Evolutionary conservation across 1,140 invertebrate genomes (phyloP), one percentile per base, ranked within the genome.

Genomic region (Hyles vespertilio): DNA sequence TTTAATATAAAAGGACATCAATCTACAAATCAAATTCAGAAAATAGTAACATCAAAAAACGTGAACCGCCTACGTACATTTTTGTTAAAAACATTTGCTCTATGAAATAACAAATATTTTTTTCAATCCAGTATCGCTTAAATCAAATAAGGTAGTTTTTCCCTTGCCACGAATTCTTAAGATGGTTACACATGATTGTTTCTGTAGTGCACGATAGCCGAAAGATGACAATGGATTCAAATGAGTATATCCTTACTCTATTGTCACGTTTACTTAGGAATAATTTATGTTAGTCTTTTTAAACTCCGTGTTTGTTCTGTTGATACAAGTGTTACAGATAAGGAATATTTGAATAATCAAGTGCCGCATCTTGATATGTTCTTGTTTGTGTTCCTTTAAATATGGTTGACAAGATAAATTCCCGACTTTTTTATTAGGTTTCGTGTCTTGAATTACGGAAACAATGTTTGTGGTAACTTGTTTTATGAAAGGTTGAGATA

Each of bases 221-320:
- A 65, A 66, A 75, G 64, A 80, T 79, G 73, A 88, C 85, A 88
- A 88, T 85, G 67, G 84, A 75, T 84, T 81, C 77, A 85, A 87
- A 85, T 87, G 79, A 85, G 81, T 85, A 76, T 83, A 86, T 81
- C 74, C 58, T 75, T 76, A 83, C 71, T 63, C 78, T 65, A 72
- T 73, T 79, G 72, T 79, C 60, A 59, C 67, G 61, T 67, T 40
- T 40, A 61, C 63, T 58, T 61, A 57, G 68, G 72, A 67, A 79
- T 84, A 70, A 78, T 84, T 81, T 78, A 84, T 81, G 68, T 76
- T 63, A 3, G 46, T 81, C 72, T 79, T 76, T 76, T 72, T 67
- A 59, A 57, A 63, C 63, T 63, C 58, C 57, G 44, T 67, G 72
- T 74, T 69, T 48, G 44, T 32, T 46, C 22, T 71, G 74, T 79